Evolutionary conservation across 2,888 invertebrate genomes (phyloP).

Genomic region (Zonitis immaculata): DNA sequence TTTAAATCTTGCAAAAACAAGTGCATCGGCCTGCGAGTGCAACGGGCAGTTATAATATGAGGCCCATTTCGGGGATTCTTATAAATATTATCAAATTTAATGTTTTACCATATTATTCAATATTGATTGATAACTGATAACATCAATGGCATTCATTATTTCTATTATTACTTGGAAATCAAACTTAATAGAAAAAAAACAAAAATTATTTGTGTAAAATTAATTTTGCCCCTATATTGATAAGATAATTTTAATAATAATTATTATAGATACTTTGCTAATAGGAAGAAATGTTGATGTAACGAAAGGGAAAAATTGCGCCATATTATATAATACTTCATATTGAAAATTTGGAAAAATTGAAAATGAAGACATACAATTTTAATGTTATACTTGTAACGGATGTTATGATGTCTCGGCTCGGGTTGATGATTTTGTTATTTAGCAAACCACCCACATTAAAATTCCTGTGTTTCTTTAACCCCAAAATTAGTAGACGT

Average conservation of each 20-base stretch:
- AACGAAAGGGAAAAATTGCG: too few relatives aligned
- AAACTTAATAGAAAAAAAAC: neutral
- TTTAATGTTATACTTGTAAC: conserved; percentile 16
- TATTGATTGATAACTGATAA: conserved; percentile 27
- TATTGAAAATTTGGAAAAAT: neutral
- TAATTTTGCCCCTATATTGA: neutral
- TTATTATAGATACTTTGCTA: too few relatives aligned
- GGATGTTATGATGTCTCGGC: conserved; percentile 31
- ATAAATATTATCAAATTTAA: neutral
- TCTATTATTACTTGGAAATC: conserved; percentile 8
- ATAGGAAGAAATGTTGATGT: too few relatives aligned
- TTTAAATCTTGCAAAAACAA: conserved; percentile 42
- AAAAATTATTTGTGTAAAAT: neutral
- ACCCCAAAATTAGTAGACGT: conserved; percentile 30
- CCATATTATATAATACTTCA: too few relatives aligned
- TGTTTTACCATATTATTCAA: conserved; percentile 3
- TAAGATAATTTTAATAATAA: neutral
- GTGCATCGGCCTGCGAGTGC: conserved; percentile 41
- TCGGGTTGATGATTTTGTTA: conserved; percentile 23
- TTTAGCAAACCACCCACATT: conserved; percentile 32
- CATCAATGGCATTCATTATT: conserved; percentile 17
- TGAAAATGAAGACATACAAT: conserved; percentile 8
- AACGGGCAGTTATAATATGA: neutral
- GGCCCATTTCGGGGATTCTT: conserved; percentile 15
- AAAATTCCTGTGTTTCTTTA: conserved; percentile 31